Percentiles rank a stretch among this genome's conserved stretches.
Conservation (phyloP, 2,113 vertebrate genomes). For the Erpornis zantholeuca region DNA sequence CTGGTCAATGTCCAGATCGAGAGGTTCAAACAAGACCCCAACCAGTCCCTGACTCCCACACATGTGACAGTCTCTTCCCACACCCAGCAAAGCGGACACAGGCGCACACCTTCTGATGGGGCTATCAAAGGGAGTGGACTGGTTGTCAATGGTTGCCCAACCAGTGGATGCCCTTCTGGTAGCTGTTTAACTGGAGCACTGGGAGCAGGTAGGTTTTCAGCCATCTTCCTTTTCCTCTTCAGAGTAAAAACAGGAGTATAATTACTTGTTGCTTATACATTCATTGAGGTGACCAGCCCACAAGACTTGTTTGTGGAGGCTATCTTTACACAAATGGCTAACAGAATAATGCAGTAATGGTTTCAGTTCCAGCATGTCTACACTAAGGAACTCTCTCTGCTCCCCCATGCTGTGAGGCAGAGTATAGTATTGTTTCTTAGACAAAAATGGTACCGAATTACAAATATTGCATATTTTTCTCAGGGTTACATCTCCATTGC, state of each 20-base stretch:
- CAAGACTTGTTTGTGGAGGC: background rate
- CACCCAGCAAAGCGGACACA: conserved; percentile 72
- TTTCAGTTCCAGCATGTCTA: background rate
- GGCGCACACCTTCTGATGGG: conserved; percentile 93
- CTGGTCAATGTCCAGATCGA: conserved; percentile 92
- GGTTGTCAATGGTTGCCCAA: conserved; percentile 65
- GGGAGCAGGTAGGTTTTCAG: conserved; percentile 70
- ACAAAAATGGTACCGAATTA: background rate
- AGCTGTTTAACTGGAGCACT: conserved; percentile 71
- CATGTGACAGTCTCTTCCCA: conserved; percentile 83
- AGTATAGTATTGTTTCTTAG: background rate
- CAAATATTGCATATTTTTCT: background rate
- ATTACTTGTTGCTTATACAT: background rate
- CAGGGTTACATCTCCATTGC: background rate
- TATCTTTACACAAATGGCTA: background rate
- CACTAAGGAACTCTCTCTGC: background rate
- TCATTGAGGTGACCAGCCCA: background rate
- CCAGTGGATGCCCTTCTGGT: conserved; percentile 73
- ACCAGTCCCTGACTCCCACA: conserved; percentile 94
- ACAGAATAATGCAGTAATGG: background rate
- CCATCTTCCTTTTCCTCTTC: background rate
- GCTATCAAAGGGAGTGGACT: conserved; percentile 82
- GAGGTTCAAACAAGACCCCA: conserved; percentile 92
- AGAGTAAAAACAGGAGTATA: background rate
- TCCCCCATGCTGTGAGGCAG: background rate